Evolutionary conservation across 2,888 invertebrate species (phyloP).

Genomic region (Adineta ricciae): DNA sequence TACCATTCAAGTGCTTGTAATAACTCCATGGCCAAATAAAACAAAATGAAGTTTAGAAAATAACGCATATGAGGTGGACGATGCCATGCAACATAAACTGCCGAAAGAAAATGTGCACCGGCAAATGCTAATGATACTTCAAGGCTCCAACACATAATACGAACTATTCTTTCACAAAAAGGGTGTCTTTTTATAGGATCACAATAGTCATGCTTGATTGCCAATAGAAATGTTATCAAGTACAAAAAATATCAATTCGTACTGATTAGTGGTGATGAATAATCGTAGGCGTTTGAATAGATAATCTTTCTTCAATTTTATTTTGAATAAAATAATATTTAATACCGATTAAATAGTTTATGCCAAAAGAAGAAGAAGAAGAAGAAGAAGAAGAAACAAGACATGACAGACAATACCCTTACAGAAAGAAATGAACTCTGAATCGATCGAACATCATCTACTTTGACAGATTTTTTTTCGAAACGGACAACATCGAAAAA

Average conservation of each 20-base stretch:
- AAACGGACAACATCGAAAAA: background rate
- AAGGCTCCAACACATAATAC: background rate
- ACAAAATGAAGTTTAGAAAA: no score
- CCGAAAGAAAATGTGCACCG: background rate
- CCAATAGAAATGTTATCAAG: no score
- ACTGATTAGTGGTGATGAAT: no score
- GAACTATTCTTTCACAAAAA: background rate
- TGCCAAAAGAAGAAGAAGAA: background rate
- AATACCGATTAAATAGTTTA: constrained; percentile 13
- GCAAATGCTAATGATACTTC: background rate
- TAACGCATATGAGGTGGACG: background rate
- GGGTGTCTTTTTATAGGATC: no score
- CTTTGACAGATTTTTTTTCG: background rate
- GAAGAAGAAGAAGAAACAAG: background rate
- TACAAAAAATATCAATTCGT: no score
- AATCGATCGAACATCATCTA: background rate
- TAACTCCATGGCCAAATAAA: background rate
- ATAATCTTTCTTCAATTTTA: background rate
- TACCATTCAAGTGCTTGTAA: background rate
- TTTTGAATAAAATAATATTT: constrained; percentile 7
- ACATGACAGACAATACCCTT: background rate
- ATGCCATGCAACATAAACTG: background rate
- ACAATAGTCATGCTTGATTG: no score
- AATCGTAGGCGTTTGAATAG: background rate
- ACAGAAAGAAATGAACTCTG: background rate